Evolutionary conservation across 2,113 vertebrate genomes (phyloP), one percentile per base, ranked within the genome.

Genomic region (Nerophis lumbriciformis): DNA sequence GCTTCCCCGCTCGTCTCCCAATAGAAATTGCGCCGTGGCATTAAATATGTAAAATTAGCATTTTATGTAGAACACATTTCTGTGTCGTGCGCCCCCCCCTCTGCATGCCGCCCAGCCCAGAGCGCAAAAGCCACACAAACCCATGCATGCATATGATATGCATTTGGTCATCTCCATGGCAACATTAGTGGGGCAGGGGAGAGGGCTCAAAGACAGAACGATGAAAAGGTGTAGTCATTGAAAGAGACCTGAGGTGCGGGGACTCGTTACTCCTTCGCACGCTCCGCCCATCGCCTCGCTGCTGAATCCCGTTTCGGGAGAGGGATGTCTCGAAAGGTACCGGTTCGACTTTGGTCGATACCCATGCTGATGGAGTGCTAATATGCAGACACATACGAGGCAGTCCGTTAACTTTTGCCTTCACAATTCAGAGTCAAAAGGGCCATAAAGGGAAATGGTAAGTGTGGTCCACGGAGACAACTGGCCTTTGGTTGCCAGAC

Each of bases 141-240:
- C 76, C 91, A 93, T 87, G 91, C 93, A 93, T 91, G 93, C 91
- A 70, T 93, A 90, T 87, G 84, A 92, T 82, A 85, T 91, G 91
- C 91, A 92, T 91, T 90, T 92, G 90, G 90, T 90, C 92, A 90
- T 91, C 90, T 86, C 92, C 91, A 92, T 92, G 89, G 89, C 87
- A 92, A 93, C 91, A 53, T 65, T 65, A 53, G 54, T 72, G 76
- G 65, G 77, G 75, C 59, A 65, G 69, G 66, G 65, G 59, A 72
- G 65, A 71, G 66, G 66, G 44, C 54, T 53, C 1, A 0, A 63
- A 44, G 62, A 71, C 61, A 59, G 81, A 81, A 53, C 0, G 78
- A 85, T 81, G 73, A 86, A 83, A 89, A 90, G 89, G 88, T 91
- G 89, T 74, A 84, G 81, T 78, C 82, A 61, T 12, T 72, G 70